Conservation (phyloP, 2,888 invertebrate genomes). For the Leptinotarsa juncta region DNA sequence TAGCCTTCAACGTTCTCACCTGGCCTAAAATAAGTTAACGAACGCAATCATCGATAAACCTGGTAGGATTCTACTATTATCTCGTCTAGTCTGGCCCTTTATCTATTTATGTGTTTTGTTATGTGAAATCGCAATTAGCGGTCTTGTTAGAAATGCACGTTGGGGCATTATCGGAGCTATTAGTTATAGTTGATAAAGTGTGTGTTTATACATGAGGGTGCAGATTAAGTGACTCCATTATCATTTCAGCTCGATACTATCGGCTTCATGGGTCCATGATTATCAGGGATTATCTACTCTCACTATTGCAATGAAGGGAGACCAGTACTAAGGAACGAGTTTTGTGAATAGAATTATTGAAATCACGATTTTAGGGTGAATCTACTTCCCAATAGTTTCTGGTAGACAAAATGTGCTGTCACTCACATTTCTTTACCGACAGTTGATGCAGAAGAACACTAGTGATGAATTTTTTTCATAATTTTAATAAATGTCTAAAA, state of each 20-base stretch:
- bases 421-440: too few species aligned
- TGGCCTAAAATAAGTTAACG: background rate
- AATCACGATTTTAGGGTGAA: too few species aligned
- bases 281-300: background rate
- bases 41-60: background rate
- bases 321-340: too few species aligned
- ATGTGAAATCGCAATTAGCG: slow-evolving; percentile 14
- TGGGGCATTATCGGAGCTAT: background rate
- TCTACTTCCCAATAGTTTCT: too few species aligned
- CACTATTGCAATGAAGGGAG: too few species aligned
- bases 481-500: too few species aligned
- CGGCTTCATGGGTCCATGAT: background rate
- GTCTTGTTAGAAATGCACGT: background rate
- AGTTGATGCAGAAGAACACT: too few species aligned
- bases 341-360: too few species aligned
- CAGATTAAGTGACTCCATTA: background rate
- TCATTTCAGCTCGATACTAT: background rate
- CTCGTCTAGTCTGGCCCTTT: background rate
- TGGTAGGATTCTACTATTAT: slow-evolving; percentile 1
- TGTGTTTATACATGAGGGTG: slow-evolving; percentile 2
- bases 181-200: slow-evolving; percentile 6
- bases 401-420: too few species aligned
- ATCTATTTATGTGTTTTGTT: slow-evolving; percentile 9
- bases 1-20: background rate
- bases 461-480: too few species aligned